A percentile compares a stretch with the other conserved stretches of the same genome.
These are phyloP conservation scores for Rhea americana DNA, from an alignment of 2,113 vertebrate genomes.

Conservation along the genomic window DNA sequence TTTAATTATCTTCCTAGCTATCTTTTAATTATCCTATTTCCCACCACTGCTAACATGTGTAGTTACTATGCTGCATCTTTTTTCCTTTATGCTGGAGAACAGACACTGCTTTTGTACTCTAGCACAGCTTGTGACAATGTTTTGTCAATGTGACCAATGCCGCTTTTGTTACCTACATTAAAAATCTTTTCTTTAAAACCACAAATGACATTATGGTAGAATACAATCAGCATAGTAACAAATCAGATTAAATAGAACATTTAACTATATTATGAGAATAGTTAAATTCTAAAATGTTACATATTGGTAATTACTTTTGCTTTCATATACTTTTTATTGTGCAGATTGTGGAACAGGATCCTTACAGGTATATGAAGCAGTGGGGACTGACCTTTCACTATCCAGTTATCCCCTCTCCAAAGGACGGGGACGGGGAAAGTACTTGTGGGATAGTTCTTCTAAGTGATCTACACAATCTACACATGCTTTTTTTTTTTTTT, in stretches of 20 bases:
- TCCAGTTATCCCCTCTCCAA: neutral
- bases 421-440: neutral
- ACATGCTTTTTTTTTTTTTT: neutral
- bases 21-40: slow-evolving; percentile 59
- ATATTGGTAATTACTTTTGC: neutral
- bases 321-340: neutral
- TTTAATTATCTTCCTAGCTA: slow-evolving; percentile 68
- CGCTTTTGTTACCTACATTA: neutral
- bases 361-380: neutral
- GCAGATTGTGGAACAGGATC: neutral
- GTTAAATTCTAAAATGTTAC: neutral
- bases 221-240: neutral
- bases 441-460: neutral
- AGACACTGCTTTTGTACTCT: neutral
- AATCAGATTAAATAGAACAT: neutral
- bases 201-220: neutral
- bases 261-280: slow-evolving; percentile 1
- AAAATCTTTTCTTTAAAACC: neutral
- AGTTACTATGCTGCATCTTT: neutral
- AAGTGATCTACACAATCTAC: neutral
- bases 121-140: neutral
- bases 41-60: neutral
- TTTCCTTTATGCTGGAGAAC: neutral
- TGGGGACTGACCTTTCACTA: neutral
- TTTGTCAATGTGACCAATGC: neutral